These are phyloP conservation scores for Canis aureus DNA, from an alignment of 2,113 vertebrate species.

Conservation along the genomic window DNA sequence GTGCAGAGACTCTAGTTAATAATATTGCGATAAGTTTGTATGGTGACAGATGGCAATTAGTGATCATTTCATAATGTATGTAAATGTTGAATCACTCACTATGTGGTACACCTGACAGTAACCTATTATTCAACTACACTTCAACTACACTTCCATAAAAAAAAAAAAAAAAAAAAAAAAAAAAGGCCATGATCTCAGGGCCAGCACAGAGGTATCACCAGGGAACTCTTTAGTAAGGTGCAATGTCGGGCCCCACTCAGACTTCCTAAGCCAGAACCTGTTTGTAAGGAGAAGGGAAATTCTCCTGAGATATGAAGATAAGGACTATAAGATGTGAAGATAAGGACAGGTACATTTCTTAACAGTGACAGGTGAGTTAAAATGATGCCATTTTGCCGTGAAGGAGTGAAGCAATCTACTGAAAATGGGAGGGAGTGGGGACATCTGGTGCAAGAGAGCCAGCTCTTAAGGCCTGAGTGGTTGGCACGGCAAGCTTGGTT, in stretches of 20 bases:
- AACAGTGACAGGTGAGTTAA: neutral
- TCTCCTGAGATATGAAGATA: neutral
- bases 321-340: neutral
- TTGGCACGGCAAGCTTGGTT: neutral
- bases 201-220: neutral
- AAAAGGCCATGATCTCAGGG: neutral
- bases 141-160: neutral
- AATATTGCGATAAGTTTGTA: neutral
- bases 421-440: neutral
- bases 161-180: neutral
- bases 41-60: neutral
- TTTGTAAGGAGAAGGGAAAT: neutral
- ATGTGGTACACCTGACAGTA: neutral
- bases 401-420: neutral
- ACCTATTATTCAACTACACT: neutral
- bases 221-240: neutral
- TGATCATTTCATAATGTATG: neutral
- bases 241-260: no score
- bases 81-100: neutral
- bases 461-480: no score
- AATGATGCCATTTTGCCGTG: neutral
- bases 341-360: neutral
- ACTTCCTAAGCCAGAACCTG: neutral
- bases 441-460: accelerated
- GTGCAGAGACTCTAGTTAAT: neutral